Percentiles rank a stretch among this genome's conserved stretches.
phyloP scores from a whole-genome alignment of 2,888 invertebrate species.

The Sphaeridia pumilis region DNA sequence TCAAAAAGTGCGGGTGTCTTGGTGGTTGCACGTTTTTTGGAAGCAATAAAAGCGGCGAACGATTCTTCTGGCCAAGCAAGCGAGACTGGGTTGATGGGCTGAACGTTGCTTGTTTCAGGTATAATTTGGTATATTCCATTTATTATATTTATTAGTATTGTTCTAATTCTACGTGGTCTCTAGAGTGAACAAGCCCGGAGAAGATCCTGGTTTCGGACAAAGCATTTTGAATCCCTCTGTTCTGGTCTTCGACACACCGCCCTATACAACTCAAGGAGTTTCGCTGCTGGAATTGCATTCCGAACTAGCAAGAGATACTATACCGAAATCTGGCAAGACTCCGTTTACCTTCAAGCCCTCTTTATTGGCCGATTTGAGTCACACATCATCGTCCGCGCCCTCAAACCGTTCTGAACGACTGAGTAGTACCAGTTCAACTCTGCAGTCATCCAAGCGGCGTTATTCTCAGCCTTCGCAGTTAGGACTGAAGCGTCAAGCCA shows the following conservation, averaged over 20 bases:
- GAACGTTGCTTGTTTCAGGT: slow-evolving; percentile 60
- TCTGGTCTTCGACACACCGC: slow-evolving; percentile 79
- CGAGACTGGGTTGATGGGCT: slow-evolving; percentile 69
- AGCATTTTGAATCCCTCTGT: slow-evolving; percentile 78
- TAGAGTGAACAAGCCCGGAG: slow-evolving; percentile 60
- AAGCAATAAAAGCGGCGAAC: slow-evolving; percentile 72
- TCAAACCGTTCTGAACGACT: slow-evolving; percentile 25
- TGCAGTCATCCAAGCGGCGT: slow-evolving; percentile 19
- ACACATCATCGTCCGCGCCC: slow-evolving; percentile 28
- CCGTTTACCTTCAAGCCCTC: slow-evolving; percentile 34
- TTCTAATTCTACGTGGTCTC: not conserved
- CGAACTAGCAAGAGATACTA: slow-evolving; percentile 31
- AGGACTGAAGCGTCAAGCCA: slow-evolving; percentile 20
- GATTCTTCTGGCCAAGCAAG: slow-evolving; percentile 74
- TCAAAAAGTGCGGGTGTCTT: slow-evolving; percentile 76
- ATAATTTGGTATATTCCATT: not conserved
- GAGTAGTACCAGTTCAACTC: slow-evolving; percentile 23
- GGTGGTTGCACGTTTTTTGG: slow-evolving; percentile 95
- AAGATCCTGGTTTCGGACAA: slow-evolving; percentile 86
- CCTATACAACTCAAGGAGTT: slow-evolving; percentile 59
- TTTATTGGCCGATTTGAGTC: slow-evolving; percentile 31
- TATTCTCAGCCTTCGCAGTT: slow-evolving; percentile 21
- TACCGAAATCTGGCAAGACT: slow-evolving; percentile 23
- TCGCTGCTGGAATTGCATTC: slow-evolving; percentile 52
- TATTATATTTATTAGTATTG: not conserved